These are phyloP conservation scores for Clepsis dumicolana DNA, from an alignment of 2,888 invertebrate species.

Conservation along the genomic window DNA sequence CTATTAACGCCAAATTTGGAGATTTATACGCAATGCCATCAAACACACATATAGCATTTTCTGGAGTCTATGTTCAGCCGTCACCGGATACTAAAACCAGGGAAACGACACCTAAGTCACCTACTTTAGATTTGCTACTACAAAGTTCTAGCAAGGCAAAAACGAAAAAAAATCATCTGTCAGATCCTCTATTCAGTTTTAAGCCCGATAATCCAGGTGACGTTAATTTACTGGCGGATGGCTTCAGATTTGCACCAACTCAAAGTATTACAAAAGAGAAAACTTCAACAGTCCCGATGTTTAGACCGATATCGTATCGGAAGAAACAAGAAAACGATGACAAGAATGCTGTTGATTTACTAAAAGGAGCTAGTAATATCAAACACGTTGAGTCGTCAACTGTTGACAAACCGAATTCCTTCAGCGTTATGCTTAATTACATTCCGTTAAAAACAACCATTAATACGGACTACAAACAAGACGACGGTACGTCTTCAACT, in stretches of 20 bases:
- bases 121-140: conserved; percentile 50
- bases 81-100: conserved; percentile 53
- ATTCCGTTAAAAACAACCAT: conserved; percentile 81
- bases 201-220: conserved; percentile 92
- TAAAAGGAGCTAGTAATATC: conserved; percentile 47
- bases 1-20: conserved; percentile 78
- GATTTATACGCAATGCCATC: conserved; percentile 66
- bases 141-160: conserved; percentile 61
- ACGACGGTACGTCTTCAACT: conserved; percentile 51
- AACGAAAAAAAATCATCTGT: conserved; percentile 65
- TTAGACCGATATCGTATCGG: conserved; percentile 60
- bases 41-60: conserved; percentile 70
- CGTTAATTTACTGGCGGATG: conserved; percentile 89
- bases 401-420: conserved; percentile 77
- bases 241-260: conserved; percentile 68
- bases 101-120: conserved; percentile 44
- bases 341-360: conserved; percentile 54
- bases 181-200: conserved; percentile 89
- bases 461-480: conserved; percentile 55
- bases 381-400: conserved; percentile 49
- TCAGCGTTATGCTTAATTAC: conserved; percentile 88
- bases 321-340: conserved; percentile 59
- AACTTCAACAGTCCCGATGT: conserved; percentile 57
- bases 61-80: conserved; percentile 74
- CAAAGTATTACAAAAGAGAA: conserved; percentile 51